A percentile compares a stretch with the other conserved stretches of the same genome.
Evolutionary conservation across 1,140 invertebrate genomes (phyloP).

Genomic region (Lepidostoma basale): DNA sequence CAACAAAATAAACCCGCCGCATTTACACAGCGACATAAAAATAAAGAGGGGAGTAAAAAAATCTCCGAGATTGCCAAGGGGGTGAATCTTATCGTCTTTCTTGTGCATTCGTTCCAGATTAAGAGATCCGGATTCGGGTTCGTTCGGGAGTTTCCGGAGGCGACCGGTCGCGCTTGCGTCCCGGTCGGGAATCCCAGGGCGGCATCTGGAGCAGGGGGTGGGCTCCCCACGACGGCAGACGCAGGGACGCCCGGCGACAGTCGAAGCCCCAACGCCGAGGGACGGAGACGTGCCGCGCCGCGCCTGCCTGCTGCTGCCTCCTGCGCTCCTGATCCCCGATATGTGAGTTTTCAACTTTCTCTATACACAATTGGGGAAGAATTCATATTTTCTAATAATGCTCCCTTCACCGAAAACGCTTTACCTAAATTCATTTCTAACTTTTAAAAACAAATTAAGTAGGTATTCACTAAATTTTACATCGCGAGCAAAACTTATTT

Average conservation of each 20-base stretch:
- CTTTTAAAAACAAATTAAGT: too few species aligned
- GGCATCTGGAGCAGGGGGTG: constrained; percentile 13
- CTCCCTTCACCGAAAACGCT: too few species aligned
- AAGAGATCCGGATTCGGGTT: constrained; percentile 26
- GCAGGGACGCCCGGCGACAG: constrained; percentile 9
- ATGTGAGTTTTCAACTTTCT: constrained; percentile 14
- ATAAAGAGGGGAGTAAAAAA: constrained; percentile 21
- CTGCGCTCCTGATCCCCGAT: background rate
- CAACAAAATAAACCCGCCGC: constrained; percentile 19
- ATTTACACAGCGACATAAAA: constrained; percentile 29
- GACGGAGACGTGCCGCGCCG: background rate
- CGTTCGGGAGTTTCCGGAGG: background rate
- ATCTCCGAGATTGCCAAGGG: constrained; percentile 14
- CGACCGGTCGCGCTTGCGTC: constrained; percentile 14
- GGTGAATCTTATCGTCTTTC: constrained; percentile 23
- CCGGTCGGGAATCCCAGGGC: constrained; percentile 16
- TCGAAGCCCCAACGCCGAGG: constrained; percentile 19
- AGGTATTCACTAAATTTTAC: too few species aligned
- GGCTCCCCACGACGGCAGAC: constrained; percentile 17
- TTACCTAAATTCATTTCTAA: too few species aligned
- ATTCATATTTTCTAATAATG: too few species aligned
- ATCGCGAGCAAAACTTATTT: too few species aligned
- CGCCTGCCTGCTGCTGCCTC: background rate
- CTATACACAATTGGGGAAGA: too few species aligned
- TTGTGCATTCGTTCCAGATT: constrained; percentile 39